Conservation (phyloP, 2,888 invertebrate species). For the Artemia sinica region DNA sequence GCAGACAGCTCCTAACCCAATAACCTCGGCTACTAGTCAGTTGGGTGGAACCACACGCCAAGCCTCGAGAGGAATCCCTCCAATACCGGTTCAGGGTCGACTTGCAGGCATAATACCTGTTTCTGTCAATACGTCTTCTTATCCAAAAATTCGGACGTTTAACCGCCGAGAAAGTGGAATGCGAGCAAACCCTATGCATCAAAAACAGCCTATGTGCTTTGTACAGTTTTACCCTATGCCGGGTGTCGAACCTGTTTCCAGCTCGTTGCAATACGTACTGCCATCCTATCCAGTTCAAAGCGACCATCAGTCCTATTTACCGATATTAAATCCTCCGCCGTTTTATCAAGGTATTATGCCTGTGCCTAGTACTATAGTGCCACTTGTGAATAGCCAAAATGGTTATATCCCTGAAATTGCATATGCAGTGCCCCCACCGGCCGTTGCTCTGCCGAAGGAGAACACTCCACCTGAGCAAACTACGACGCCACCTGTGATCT, state of each 20-base stretch:
- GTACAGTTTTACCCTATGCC: slow-evolving; percentile 3
- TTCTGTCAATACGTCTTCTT: background rate
- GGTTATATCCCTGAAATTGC: background rate
- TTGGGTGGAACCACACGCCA: background rate
- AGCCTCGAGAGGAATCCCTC: slow-evolving; percentile 2
- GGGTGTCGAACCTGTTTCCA: background rate
- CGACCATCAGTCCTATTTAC: background rate
- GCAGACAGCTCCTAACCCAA: background rate
- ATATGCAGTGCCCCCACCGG: slow-evolving; percentile 13
- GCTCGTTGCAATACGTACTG: background rate
- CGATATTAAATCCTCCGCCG: slow-evolving; percentile 9
- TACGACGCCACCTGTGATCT: slow-evolving; percentile 8
- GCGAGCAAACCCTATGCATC: slow-evolving; percentile 9
- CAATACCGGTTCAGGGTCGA: background rate
- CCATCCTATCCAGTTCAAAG: slow-evolving; percentile 5
- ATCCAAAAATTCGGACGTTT: background rate
- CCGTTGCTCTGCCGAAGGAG: background rate
- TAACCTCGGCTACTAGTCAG: background rate
- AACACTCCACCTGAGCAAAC: slow-evolving; percentile 2
- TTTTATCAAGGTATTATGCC: slow-evolving; percentile 9
- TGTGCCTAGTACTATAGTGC: slow-evolving; percentile 3
- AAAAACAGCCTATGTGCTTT: background rate
- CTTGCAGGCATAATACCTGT: background rate
- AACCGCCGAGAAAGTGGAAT: background rate
- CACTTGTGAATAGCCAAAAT: background rate